Percentiles rank a stretch among this genome's conserved stretches.
Conservation (phyloP, 2,888 invertebrate genomes). For the Odontothrips loti region DNA sequence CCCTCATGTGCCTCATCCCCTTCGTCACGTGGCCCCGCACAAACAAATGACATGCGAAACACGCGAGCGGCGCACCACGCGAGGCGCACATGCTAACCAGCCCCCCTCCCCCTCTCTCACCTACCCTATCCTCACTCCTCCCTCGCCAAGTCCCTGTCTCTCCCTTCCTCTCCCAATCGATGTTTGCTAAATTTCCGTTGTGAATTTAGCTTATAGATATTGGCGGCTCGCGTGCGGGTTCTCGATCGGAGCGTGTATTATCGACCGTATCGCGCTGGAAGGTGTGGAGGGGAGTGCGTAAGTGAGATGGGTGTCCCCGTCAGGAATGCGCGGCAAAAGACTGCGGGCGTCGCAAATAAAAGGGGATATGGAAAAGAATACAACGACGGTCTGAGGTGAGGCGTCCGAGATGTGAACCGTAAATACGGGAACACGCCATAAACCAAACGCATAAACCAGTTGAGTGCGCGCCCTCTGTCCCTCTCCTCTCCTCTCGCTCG, state of each 20-base stretch:
- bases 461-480: not conserved
- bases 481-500: not conserved
- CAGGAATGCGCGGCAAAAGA: too few species aligned
- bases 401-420: conserved; percentile 19
- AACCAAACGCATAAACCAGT: conserved; percentile 17
- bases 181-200: too few species aligned
- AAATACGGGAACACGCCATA: conserved; percentile 23
- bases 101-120: too few species aligned
- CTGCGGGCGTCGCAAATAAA: too few species aligned
- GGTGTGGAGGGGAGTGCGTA: not conserved
- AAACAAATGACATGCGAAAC: conserved; percentile 18
- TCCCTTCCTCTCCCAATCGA: too few species aligned
- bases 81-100: too few species aligned
- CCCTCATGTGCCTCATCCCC: not conserved
- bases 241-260: too few species aligned
- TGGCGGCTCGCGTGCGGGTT: too few species aligned
- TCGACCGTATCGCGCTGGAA: not conserved
- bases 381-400: not conserved
- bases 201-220: too few species aligned
- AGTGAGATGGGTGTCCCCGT: not conserved
- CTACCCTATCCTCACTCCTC: too few species aligned
- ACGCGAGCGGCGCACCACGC: not conserved
- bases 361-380: not conserved
- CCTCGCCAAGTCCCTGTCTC: too few species aligned
- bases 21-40: conserved; percentile 9